Evolutionary conservation across 2,888 invertebrate genomes (phyloP).

Genomic region (Hetaerina titia): DNA sequence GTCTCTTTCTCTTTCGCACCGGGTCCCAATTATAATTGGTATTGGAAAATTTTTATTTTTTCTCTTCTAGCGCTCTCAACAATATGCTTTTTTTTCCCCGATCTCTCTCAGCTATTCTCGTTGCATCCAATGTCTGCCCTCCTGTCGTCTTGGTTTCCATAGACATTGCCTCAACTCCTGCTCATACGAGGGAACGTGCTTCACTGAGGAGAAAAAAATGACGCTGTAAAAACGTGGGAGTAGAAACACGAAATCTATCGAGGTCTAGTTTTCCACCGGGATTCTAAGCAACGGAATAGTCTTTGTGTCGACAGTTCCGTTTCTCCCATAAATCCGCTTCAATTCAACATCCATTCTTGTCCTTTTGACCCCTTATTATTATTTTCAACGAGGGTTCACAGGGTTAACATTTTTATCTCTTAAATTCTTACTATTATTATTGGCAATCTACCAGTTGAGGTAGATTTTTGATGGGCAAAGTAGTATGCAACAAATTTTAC

Average conservation of each 20-base stretch:
- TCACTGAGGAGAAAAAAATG: background rate
- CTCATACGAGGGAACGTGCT: background rate
- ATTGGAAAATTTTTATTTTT: background rate
- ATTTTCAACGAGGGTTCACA: background rate
- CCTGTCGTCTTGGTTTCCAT: background rate
- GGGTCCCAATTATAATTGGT: conserved; percentile 5
- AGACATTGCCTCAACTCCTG: conserved; percentile 9
- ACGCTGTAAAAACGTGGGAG: background rate
- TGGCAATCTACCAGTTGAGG: background rate
- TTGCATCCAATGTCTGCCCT: background rate
- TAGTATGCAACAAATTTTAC: too few relatives aligned
- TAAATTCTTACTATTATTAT: background rate
- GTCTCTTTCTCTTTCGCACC: background rate
- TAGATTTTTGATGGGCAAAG: too few relatives aligned
- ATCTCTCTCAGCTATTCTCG: background rate
- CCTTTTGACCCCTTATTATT: background rate
- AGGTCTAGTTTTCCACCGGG: conserved; percentile 13
- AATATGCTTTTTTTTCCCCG: background rate
- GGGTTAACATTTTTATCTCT: background rate
- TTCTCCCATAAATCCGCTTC: background rate
- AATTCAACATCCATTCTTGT: background rate
- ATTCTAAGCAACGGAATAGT: background rate
- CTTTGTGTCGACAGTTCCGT: background rate
- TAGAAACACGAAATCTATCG: conserved; percentile 43
- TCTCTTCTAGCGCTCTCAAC: background rate